phyloP scores from a whole-genome alignment of 2,797 vertebrate genomes.

The Neosalanx taihuensis region DNA sequence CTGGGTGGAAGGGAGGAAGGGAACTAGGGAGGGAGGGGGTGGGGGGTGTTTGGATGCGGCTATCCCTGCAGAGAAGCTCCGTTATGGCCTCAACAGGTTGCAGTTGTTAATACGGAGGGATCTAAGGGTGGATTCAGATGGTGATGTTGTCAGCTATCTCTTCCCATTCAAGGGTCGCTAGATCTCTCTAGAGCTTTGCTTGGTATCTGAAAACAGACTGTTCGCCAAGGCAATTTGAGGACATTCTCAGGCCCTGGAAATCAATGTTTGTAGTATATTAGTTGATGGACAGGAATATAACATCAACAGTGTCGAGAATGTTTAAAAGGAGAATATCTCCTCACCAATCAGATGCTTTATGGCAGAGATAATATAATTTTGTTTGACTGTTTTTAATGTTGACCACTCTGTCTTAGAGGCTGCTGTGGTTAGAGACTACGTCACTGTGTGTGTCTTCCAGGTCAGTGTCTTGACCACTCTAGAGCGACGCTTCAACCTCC shows the following conservation, averaged over 20 bases:
- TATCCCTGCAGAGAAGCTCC: slow-evolving; percentile 16
- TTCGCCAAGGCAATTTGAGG: not conserved
- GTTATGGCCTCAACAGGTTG: slow-evolving; percentile 42
- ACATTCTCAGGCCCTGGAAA: not conserved
- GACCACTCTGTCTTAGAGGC: not conserved
- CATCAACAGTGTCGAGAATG: not conserved
- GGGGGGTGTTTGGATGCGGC: slow-evolving; percentile 17
- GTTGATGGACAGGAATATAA: not conserved
- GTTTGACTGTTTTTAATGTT: not conserved
- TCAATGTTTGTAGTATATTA: not conserved
- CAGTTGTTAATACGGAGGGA: slow-evolving; percentile 15
- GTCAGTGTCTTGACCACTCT: slow-evolving; percentile 87
- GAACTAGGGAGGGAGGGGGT: slow-evolving; percentile 8
- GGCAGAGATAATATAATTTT: not conserved
- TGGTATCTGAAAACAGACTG: not conserved
- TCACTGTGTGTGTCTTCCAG: slow-evolving; percentile 54
- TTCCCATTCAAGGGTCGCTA: slow-evolving; percentile 25
- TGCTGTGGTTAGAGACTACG: not conserved
- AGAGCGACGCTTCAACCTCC: slow-evolving; percentile 86
- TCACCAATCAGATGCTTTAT: not conserved
- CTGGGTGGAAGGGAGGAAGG: slow-evolving; percentile 4
- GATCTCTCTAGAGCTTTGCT: slow-evolving; percentile 1
- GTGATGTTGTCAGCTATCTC: slow-evolving; percentile 34
- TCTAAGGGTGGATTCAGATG: slow-evolving; percentile 32
- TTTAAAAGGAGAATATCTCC: not conserved